Evolutionary conservation across 2,113 vertebrate species (phyloP).

Genomic region (Galbula dea): DNA sequence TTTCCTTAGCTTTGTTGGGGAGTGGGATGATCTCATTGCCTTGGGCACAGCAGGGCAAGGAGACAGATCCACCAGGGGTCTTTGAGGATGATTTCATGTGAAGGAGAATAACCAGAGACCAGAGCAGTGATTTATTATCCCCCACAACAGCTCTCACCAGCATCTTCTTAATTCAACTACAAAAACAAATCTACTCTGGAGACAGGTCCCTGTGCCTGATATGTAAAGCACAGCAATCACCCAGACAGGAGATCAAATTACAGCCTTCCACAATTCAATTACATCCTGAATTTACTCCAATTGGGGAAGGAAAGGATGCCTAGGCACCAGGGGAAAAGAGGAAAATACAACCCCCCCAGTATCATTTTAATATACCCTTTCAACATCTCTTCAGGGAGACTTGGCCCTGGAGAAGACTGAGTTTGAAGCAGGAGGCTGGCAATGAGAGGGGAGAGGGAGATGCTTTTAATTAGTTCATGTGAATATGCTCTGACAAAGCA

Average conservation of each 20-base stretch:
- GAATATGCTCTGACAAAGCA: background rate
- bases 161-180: slow-evolving; percentile 43
- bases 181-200: slow-evolving; percentile 29
- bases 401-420: background rate
- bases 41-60: background rate
- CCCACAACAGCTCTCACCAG: background rate
- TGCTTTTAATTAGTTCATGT: slow-evolving; percentile 6
- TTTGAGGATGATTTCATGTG: background rate
- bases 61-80: background rate
- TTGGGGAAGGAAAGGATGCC: background rate
- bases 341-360: background rate
- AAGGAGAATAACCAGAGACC: background rate
- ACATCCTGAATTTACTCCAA: slow-evolving; percentile 8
- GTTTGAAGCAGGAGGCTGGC: background rate
- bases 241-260: slow-evolving; percentile 45
- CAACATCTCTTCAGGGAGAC: background rate
- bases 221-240: slow-evolving; percentile 43
- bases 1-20: background rate
- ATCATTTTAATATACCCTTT: background rate
- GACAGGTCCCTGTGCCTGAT: background rate
- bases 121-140: background rate
- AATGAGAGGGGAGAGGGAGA: background rate
- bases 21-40: background rate
- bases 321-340: background rate
- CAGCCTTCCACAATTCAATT: slow-evolving; percentile 39